A percentile compares a stretch with the other conserved stretches of the same genome.
Conservation (phyloP, 2,113 vertebrate genomes). For the Apteryx owenii region DNA sequence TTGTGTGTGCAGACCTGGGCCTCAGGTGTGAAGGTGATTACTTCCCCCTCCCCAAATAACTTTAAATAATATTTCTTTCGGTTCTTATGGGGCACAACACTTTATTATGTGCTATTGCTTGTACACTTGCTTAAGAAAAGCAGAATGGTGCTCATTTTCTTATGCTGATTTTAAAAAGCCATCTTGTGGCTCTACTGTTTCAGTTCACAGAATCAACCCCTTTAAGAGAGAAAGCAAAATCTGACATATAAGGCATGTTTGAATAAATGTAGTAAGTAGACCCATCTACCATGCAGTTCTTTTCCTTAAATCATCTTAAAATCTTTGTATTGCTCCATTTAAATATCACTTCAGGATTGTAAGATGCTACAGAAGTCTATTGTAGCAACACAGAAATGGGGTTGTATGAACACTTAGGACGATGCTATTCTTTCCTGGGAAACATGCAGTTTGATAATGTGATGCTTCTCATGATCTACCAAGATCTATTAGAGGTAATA, state of each 20-base stretch:
- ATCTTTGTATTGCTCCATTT: not conserved
- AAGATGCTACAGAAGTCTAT: not conserved
- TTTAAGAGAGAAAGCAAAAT: not conserved
- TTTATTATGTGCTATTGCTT: not conserved
- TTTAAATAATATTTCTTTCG: not conserved
- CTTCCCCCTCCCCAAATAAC: not conserved
- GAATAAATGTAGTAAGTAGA: not conserved
- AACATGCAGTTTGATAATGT: not conserved
- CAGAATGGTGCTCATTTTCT: not conserved
- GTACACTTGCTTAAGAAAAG: not conserved
- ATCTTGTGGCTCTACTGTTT: not conserved
- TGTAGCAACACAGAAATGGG: not conserved
- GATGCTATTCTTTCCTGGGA: not conserved
- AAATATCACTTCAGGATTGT: not conserved
- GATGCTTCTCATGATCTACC: not conserved
- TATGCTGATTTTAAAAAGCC: fast-evolving
- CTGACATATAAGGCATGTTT: not conserved
- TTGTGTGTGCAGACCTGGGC: not conserved
- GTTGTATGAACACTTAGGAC: not conserved
- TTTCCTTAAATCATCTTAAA: not conserved
- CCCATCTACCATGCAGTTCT: not conserved
- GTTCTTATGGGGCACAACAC: not conserved
- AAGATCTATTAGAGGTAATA: not conserved
- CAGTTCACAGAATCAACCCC: not conserved
- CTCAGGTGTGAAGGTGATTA: not conserved